Evolutionary conservation across 2,797 vertebrate genomes (phyloP).

Genomic region (Crocidura indochinensis): DNA sequence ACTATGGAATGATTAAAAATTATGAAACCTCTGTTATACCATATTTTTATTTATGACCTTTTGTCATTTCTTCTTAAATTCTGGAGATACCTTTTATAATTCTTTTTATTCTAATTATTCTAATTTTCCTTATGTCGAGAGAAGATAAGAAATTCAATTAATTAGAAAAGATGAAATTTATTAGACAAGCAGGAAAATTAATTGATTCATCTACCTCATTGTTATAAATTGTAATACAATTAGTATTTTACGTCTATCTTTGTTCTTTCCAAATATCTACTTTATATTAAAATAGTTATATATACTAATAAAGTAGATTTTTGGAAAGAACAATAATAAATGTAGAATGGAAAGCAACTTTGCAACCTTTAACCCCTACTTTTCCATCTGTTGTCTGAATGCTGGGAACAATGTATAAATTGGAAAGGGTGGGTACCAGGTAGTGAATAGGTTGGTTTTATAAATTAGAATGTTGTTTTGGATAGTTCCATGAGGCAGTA

Average conservation of each 20-base stretch:
- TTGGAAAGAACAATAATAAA: constrained; percentile 24
- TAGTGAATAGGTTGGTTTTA: not conserved
- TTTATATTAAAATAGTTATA: not conserved
- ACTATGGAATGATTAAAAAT: constrained; percentile 10
- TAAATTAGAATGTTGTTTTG: constrained; percentile 17
- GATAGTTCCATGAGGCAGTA: not conserved
- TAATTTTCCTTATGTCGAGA: not conserved
- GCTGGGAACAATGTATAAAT: not conserved
- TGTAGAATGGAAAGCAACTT: not conserved
- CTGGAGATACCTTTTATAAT: not conserved
- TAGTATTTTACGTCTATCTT: too few relatives aligned
- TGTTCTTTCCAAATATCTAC: too few relatives aligned
- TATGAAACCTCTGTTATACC: constrained; percentile 15
- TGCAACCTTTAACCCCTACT: not conserved
- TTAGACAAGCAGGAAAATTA: constrained; percentile 35
- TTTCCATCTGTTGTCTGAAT: not conserved
- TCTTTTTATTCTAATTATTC: constrained; percentile 1
- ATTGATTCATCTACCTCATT: not conserved
- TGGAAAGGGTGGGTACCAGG: not conserved
- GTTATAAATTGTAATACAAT: not conserved
- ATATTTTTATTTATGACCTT: not conserved
- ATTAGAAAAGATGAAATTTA: not conserved
- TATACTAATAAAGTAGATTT: constrained; percentile 3
- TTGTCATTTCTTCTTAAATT: not conserved
- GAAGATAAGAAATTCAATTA: constrained; percentile 28